phyloP scores from a whole-genome alignment of 2,113 vertebrate species.

The Chloropsis hardwickii region DNA sequence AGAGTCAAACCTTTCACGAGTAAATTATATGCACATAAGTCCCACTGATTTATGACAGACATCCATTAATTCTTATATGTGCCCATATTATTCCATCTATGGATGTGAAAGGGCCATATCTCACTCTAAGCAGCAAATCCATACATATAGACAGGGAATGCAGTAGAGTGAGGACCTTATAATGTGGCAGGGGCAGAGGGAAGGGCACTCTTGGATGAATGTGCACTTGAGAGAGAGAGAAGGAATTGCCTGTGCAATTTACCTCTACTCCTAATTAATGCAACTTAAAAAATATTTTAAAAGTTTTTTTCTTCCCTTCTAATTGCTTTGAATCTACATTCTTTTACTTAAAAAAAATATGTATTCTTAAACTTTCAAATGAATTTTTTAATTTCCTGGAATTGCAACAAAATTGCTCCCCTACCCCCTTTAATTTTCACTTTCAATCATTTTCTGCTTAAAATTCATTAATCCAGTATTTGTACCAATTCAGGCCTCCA shows the following conservation, averaged over 20 bases:
- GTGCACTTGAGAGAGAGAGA: background rate
- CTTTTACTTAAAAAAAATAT: background rate
- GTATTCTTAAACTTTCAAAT: background rate
- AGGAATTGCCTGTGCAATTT: accelerated
- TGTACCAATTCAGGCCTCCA: background rate
- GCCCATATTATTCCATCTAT: background rate
- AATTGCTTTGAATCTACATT: background rate
- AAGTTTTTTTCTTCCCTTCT: background rate
- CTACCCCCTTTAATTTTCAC: accelerated
- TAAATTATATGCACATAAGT: constrained; percentile 1
- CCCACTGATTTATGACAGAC: background rate
- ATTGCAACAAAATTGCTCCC: background rate
- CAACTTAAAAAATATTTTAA: background rate
- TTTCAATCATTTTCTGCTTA: background rate
- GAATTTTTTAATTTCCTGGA: background rate
- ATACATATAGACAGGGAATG: background rate
- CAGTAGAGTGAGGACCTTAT: background rate
- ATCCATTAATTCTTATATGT: background rate
- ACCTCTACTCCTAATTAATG: background rate
- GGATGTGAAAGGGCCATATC: background rate
- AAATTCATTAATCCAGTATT: background rate
- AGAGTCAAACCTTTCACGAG: background rate
- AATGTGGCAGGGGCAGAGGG: accelerated
- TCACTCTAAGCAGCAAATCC: constrained; percentile 1
- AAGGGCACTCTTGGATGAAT: background rate